Evolutionary conservation across 2,113 vertebrate species (phyloP).

Genomic region (Onychorhynchus coronatus): DNA sequence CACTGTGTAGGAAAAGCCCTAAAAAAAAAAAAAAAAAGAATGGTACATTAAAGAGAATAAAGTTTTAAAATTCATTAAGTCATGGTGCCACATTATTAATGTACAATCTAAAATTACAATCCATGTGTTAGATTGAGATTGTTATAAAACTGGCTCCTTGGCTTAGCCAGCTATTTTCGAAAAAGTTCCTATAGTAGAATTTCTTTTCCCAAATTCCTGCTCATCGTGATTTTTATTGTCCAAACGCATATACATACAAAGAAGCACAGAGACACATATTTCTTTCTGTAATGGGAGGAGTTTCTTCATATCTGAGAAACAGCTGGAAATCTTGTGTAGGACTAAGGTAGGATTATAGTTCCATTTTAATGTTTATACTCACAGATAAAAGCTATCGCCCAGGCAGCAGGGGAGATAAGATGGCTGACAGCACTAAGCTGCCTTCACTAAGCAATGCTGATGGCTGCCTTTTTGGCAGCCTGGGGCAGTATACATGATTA

Average conservation of each 20-base stretch:
- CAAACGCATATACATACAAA: neutral
- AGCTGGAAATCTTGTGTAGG: constrained; percentile 34
- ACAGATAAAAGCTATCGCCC: constrained; percentile 59
- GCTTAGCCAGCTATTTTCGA: neutral
- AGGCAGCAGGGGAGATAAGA: constrained; percentile 58
- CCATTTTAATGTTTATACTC: constrained; percentile 59
- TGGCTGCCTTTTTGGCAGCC: constrained; percentile 60
- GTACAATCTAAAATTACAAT: neutral
- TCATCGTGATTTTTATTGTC: neutral
- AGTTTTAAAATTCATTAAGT: neutral
- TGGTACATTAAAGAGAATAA: neutral
- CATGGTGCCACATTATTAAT: neutral
- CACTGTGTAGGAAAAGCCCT: neutral
- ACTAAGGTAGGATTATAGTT: constrained; percentile 55
- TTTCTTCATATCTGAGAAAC: neutral
- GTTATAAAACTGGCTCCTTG: neutral
- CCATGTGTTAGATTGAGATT: neutral
- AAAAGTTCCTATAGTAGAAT: neutral
- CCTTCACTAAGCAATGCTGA: constrained; percentile 67
- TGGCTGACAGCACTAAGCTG: constrained; percentile 67
- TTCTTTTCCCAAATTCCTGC: neutral
- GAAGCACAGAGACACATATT: neutral
- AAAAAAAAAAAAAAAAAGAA: neutral
- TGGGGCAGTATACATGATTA: constrained; percentile 64
- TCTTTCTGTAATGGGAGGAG: neutral